phyloP scores from a whole-genome alignment of 2,797 vertebrate genomes.

The Arrhamphus sclerolepis region DNA sequence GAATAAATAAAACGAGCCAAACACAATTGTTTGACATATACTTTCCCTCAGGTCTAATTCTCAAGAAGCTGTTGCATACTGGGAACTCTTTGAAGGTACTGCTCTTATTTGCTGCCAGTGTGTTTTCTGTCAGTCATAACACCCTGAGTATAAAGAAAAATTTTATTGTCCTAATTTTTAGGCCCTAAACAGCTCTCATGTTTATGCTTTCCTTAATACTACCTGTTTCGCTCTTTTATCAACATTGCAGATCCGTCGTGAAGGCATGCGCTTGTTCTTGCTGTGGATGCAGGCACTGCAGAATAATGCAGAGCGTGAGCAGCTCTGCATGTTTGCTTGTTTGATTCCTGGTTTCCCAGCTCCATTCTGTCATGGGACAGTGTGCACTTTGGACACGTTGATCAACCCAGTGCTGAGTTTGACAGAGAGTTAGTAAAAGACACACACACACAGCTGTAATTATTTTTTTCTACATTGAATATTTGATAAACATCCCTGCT shows the following conservation, averaged over 20 bases:
- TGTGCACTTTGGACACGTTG: slow-evolving; percentile 93
- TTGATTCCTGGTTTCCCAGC: slow-evolving; percentile 97
- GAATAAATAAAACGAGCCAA: not conserved
- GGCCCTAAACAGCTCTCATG: too few species aligned
- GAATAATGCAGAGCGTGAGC: slow-evolving; percentile 91
- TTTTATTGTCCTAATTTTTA: not conserved
- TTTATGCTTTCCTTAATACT: not conserved
- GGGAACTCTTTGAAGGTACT: slow-evolving; percentile 98
- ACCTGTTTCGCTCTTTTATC: not conserved
- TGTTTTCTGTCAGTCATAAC: not conserved
- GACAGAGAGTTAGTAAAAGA: slow-evolving; percentile 89
- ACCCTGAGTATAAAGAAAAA: not conserved
- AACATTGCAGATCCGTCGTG: slow-evolving; percentile 89
- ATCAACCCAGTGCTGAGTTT: slow-evolving; percentile 92
- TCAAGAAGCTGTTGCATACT: slow-evolving; percentile 98
- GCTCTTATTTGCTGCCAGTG: not conserved
- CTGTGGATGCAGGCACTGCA: slow-evolving; percentile 98
- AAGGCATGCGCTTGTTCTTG: slow-evolving; percentile 95
- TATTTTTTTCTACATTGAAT: not conserved
- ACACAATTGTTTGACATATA: not conserved
- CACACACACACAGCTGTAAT: not conserved
- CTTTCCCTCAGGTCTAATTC: slow-evolving; percentile 88
- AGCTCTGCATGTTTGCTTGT: slow-evolving; percentile 97
- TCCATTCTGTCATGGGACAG: slow-evolving; percentile 90
- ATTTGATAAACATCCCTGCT: not conserved